Base-by-base conservation (phyloP, 2,797 vertebrate genomes). In the Stomatorhinus walkeri region DNA sequence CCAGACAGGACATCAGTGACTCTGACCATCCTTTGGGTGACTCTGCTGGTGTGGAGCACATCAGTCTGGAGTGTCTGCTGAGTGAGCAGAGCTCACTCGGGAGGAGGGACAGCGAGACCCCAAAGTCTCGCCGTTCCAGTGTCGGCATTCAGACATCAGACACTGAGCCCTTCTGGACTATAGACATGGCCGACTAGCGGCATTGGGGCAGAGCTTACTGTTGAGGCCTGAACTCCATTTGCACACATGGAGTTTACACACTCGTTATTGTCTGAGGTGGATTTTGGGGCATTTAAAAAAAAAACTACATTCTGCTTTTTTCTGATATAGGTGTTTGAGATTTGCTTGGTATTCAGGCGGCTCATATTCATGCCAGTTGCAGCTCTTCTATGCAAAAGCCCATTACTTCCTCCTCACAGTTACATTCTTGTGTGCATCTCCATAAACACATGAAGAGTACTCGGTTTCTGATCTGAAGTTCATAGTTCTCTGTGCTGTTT, bases 161-260 rank as follows among this genome's bases (percentile, higher is more conserved):
- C 92, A 94, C 94, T 10, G 96, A 96, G 91, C 94, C 95, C 88
- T 95, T 94, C 0, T 96, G 95, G 95, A 96, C 94, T 90, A 90
- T 95, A 90, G 94, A 96, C 91, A 92, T 95, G 91, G 94, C 93
- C 2, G 95, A 96, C 81, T 96, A 49, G 87, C 88, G 76, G 88
- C 24, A 6, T 14, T n/a, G 6, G 51, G 76, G 36, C 43, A 88
- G 51, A 87, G 61, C 19, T 43, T 22, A 46, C 6, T 40, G 88
- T 68, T 88, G 22, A 81, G 79, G 19, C 56, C 51, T n/a, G 61
- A 36, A 48, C 32, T 79, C 19, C 85, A 87, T 81, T 79, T 7
- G 48, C 40, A 59, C 6, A 43, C 16, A 7, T 54, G 16, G 16
- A 76, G 46, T 87, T 49, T 83, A 49, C 40, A 88, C 22, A 72